A percentile compares a stretch with the other conserved stretches of the same genome.
phyloP scores from a whole-genome alignment of 1,140 invertebrate genomes.

The Diprion similis region DNA sequence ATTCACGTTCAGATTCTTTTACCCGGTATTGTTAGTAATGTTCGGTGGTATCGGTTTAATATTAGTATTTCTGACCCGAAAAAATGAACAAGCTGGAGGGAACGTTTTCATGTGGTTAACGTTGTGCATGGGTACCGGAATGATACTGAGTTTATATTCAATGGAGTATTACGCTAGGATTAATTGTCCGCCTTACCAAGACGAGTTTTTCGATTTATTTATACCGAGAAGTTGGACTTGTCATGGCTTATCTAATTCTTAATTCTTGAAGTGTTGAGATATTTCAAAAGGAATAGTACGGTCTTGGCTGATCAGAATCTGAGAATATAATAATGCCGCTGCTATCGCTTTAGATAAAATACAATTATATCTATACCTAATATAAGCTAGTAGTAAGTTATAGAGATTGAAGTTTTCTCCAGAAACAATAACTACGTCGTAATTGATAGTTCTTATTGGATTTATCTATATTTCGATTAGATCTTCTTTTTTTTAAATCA shows the following conservation, averaged over 20 bases:
- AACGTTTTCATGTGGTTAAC: constrained; percentile 86
- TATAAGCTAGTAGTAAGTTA: too few relatives aligned
- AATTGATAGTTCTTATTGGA: too few relatives aligned
- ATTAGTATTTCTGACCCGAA: constrained; percentile 65
- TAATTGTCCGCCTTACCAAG: constrained; percentile 71
- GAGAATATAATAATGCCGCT: background rate
- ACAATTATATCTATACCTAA: background rate
- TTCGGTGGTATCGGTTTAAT: constrained; percentile 70
- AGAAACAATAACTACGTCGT: too few relatives aligned
- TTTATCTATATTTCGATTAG: too few relatives aligned
- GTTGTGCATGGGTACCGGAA: constrained; percentile 78
- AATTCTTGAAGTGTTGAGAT: background rate
- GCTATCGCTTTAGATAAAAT: background rate
- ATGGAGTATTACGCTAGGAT: constrained; percentile 85
- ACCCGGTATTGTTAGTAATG: constrained; percentile 80
- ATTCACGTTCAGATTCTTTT: constrained; percentile 83
- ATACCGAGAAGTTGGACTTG: constrained; percentile 70
- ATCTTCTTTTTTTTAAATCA: too few relatives aligned
- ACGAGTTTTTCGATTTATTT: constrained; percentile 58
- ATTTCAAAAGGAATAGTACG: background rate
- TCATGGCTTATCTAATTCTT: background rate
- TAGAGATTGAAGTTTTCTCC: too few relatives aligned
- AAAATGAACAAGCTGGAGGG: constrained; percentile 62
- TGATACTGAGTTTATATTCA: constrained; percentile 79
- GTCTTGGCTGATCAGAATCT: background rate